Conservation (phyloP, 2,113 vertebrate species). For the Turnix velox region DNA sequence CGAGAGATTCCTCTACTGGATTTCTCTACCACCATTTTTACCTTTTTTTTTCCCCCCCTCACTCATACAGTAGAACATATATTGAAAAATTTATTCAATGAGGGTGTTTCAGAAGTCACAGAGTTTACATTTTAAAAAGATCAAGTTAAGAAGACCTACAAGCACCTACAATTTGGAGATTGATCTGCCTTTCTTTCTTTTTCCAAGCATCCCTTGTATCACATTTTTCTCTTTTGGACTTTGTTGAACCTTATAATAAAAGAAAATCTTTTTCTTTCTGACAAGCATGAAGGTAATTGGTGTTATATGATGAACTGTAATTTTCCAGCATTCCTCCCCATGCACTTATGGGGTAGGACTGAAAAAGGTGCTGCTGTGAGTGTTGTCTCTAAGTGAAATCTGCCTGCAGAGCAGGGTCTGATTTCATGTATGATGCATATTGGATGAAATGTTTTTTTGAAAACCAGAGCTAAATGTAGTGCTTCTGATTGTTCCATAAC, state of each 20-base stretch:
- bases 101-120: not conserved
- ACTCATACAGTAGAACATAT: not conserved
- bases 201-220: not conserved
- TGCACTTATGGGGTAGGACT: not conserved
- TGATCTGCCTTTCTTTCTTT: not conserved
- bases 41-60: not conserved
- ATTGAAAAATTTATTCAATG: not conserved
- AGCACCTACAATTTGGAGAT: not conserved
- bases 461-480: not conserved
- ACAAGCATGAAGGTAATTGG: not conserved
- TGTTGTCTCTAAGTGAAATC: not conserved
- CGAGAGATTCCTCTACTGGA: not conserved
- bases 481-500: constrained; percentile 22
- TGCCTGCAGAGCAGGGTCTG: not conserved
- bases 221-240: not conserved
- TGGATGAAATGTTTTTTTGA: not conserved
- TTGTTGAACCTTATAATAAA: not conserved
- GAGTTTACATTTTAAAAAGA: not conserved
- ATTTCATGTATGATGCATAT: not conserved
- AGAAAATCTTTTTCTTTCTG: not conserved
- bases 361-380: not conserved
- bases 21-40: not conserved
- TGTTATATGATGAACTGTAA: not conserved
- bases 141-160: not conserved
- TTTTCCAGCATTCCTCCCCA: not conserved